Conservation (phyloP, 1,140 invertebrate species). For the Trichonephila clavata region DNA sequence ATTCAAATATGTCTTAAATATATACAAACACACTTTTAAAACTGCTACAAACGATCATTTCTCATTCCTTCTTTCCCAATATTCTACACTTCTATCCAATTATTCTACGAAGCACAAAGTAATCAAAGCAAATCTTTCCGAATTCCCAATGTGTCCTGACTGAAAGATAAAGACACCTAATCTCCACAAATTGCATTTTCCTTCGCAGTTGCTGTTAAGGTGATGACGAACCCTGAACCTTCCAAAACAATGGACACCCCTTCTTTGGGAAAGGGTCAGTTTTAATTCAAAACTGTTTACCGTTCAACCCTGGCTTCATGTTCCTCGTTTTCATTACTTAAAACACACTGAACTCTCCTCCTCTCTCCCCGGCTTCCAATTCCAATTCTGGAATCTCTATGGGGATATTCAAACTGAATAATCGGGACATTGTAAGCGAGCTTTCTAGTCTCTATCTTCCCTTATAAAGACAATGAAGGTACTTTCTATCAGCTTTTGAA, state of each 20-base stretch:
- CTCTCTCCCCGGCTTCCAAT: no score
- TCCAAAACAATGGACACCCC: not conserved
- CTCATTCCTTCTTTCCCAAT: no score
- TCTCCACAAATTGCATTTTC: constrained; percentile 44
- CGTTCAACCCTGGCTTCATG: not conserved
- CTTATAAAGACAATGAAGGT: constrained; percentile 47
- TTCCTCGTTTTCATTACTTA: constrained; percentile 47
- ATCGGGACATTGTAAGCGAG: constrained; percentile 50
- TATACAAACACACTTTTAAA: no score
- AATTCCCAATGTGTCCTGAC: not conserved
- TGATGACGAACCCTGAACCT: not conserved
- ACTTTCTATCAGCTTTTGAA: constrained; percentile 34
- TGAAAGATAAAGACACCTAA: not conserved
- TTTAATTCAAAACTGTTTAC: constrained; percentile 21
- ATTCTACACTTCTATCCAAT: no score
- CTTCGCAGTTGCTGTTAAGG: constrained; percentile 12
- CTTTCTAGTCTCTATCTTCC: constrained; percentile 11
- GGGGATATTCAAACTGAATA: constrained; percentile 58
- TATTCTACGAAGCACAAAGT: not conserved
- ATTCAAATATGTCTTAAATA: no score
- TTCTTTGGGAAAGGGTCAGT: constrained; percentile 26
- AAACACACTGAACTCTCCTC: constrained; percentile 41
- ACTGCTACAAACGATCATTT: no score
- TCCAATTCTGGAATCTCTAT: not conserved
- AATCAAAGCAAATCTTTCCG: not conserved